Base-by-base conservation (phyloP, 2,888 invertebrate species). In the Drosophila maculinotata region DNA sequence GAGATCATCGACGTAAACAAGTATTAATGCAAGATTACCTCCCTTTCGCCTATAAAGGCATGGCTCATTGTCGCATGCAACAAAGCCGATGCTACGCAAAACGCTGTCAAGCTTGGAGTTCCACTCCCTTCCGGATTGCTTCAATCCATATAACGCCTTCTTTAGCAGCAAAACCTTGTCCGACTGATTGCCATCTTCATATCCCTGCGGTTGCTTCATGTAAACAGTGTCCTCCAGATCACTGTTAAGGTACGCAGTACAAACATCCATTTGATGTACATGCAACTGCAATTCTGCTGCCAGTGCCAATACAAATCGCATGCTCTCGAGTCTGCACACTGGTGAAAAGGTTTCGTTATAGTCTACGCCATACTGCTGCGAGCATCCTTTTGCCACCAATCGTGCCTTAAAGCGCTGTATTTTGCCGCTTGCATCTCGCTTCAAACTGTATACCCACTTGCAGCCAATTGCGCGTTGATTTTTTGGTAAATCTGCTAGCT, bases 1-100 rank as follows among this genome's bases (percentile, higher is more conserved):
- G 1, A 57, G 30, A 20, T 48, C 47, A 33, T 57, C 48, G 5
- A 41, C 47, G n/a, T 57, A 57, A 2, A 57, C 47, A 4, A 57
- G 12, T 1, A 48, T 57, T 26, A 48, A 5, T 5, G 10, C 12
- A 2, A 47, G 14, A 3, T 23, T 12, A 4, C 5, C 42, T 35
- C 35, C 35, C 3, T 25, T 25, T 1, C n/a, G 5, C 14, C 15
- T 31, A n/a, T n/a, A n/a, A 14, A 51, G 5, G n/a, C 39, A 41
- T n/a, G 41, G 31, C 9, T 44, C 53, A 9, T 44, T 47, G 23
- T 23, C 14, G 10, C 47, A 23, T 14, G 38, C 20, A 23, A 49
- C 20, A 20, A 20, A 20, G 4, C 20, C n/a, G n/a, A n/a, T n/a
- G n/a, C n/a, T n/a, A n/a, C n/a, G n/a, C n/a, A n/a, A n/a, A n/a